phyloP scores from a whole-genome alignment of 2,888 invertebrate genomes.

The Tetranychus piercei region DNA sequence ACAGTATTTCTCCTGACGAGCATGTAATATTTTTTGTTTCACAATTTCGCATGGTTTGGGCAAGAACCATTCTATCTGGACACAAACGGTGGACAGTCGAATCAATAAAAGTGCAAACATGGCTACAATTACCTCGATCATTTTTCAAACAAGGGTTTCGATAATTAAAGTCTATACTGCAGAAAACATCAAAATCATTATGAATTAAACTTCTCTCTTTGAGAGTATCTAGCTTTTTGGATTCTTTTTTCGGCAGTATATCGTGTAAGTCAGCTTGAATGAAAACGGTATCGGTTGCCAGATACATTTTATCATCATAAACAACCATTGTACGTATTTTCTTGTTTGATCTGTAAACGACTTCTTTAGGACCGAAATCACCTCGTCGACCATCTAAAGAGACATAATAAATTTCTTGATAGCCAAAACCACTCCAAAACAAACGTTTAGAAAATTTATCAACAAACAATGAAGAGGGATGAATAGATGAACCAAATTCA shows the following conservation, averaged over 20 bases:
- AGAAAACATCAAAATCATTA: neutral
- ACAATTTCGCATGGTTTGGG: neutral
- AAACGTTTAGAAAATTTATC: neutral
- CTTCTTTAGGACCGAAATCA: neutral
- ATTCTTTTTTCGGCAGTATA: neutral
- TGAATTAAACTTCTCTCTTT: neutral
- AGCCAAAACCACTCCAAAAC: neutral
- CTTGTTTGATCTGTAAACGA: neutral
- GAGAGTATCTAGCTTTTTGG: neutral
- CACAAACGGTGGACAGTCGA: neutral
- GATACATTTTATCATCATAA: neutral
- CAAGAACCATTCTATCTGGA: neutral
- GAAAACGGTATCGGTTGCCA: neutral
- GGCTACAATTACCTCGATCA: neutral
- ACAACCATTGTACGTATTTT: neutral
- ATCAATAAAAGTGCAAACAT: conserved; percentile 1
- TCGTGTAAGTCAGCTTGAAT: neutral
- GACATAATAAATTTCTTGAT: neutral
- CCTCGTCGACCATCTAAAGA: neutral
- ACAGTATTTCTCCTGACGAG: neutral
- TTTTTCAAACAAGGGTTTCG: neutral
- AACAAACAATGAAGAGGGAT: neutral
- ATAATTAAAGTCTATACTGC: neutral
- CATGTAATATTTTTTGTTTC: neutral
- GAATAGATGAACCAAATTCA: neutral